Evolutionary conservation across 2,113 vertebrate species (phyloP).

Genomic region (Pholis gunnellus): DNA sequence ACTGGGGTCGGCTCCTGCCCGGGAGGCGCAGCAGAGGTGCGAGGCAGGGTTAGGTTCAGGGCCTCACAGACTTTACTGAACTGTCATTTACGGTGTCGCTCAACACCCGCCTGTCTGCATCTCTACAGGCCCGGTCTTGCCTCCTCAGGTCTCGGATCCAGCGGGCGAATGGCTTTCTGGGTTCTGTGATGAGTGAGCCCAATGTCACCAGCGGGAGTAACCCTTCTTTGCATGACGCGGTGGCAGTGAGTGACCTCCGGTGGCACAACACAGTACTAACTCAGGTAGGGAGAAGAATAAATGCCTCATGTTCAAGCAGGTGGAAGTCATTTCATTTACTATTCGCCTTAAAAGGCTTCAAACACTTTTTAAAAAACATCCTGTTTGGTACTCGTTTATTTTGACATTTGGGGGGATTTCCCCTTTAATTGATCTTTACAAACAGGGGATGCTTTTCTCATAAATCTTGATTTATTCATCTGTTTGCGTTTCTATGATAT

Average conservation of each 20-base stretch:
- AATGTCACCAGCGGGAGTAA: constrained; percentile 53
- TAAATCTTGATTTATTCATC: not conserved
- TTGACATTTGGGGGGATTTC: not conserved
- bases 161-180: constrained; percentile 78
- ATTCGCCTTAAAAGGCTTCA: not conserved
- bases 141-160: constrained; percentile 77
- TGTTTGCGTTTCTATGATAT: not conserved
- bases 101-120: not conserved
- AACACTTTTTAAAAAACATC: not conserved
- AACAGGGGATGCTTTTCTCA: not conserved
- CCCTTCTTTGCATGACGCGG: constrained; percentile 44
- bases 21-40: constrained; percentile 56
- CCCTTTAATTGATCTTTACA: not conserved
- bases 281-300: constrained; percentile 56
- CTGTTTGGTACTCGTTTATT: not conserved
- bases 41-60: too few species aligned
- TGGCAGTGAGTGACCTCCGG: constrained; percentile 76
- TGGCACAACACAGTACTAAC: constrained; percentile 80
- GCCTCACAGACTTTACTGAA: not conserved
- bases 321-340: not conserved
- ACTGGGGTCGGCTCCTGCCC: not conserved
- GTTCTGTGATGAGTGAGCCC: constrained; percentile 78
- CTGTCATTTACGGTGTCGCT: not conserved
- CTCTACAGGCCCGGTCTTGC: constrained; percentile 61
- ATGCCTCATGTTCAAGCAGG: too few species aligned